These are phyloP conservation scores for Hirtodrosophila alboralis DNA, from an alignment of 2,888 invertebrate genomes.

Conservation along the genomic window DNA sequence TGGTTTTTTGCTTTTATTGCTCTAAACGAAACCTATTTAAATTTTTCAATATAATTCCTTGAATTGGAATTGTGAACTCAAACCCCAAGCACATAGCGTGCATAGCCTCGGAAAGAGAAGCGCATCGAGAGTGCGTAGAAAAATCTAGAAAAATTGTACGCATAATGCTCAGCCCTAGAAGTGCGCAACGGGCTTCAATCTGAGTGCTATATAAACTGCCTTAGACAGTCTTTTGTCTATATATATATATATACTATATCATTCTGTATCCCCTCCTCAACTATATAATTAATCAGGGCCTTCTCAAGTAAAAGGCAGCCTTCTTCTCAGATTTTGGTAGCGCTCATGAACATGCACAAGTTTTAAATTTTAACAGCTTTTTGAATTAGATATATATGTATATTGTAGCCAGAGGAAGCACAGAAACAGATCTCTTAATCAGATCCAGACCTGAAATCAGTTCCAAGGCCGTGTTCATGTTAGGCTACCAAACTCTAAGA, in stretches of 20 bases:
- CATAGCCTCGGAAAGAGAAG: not conserved
- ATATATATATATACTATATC: no score
- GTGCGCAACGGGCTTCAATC: no score
- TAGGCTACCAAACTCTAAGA: constrained; percentile 80
- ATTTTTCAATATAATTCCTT: no score
- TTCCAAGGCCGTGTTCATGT: constrained; percentile 22
- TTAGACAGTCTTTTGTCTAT: no score
- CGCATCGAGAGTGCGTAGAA: not conserved
- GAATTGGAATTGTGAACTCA: no score
- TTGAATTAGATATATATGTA: not conserved
- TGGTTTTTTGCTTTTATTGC: constrained; percentile 16
- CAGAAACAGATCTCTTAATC: not conserved
- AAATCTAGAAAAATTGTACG: not conserved
- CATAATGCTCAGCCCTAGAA: no score
- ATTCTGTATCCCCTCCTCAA: no score
- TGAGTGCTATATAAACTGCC: no score
- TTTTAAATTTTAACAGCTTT: no score
- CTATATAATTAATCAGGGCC: constrained; percentile 13
- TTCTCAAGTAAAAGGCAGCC: constrained; percentile 75
- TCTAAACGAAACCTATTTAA: no score
- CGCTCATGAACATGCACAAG: constrained; percentile 44
- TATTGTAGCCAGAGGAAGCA: constrained; percentile 7
- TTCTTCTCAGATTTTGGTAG: constrained; percentile 78
- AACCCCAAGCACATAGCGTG: constrained; percentile 1
- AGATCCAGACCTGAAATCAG: constrained; percentile 2